phyloP scores from a whole-genome alignment of 2,888 invertebrate genomes.

The Deladenus siricidicola region DNA sequence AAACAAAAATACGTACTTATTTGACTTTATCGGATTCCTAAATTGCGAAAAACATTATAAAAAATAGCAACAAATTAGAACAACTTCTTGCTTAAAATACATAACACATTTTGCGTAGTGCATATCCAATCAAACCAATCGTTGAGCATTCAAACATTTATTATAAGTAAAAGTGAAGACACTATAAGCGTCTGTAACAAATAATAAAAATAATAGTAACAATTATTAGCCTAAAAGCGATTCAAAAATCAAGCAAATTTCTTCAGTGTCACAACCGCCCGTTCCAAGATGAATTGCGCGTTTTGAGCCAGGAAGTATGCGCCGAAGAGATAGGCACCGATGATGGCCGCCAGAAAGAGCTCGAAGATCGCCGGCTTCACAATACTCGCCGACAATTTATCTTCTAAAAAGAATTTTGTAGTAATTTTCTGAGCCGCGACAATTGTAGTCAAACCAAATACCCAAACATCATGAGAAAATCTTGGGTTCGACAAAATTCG shows the following conservation, averaged over 20 bases:
- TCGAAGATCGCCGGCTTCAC: constrained; percentile 97
- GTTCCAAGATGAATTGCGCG: constrained; percentile 17
- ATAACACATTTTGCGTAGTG: no score
- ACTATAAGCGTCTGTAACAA: not conserved
- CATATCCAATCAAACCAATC: no score
- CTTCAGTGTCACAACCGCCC: constrained; percentile 4
- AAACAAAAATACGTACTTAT: no score
- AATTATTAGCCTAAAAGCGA: not conserved
- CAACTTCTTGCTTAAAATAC: no score
- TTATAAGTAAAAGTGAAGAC: no score
- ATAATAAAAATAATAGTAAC: not conserved
- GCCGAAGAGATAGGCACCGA: constrained; percentile 72
- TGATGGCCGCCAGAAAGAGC: constrained; percentile 78
- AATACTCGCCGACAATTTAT: constrained; percentile 77
- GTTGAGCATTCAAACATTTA: no score
- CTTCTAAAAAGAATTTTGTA: constrained; percentile 56
- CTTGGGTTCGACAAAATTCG: not conserved
- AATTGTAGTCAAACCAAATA: no score
- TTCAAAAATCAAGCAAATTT: constrained; percentile 10
- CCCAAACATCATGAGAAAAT: not conserved
- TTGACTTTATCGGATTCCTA: no score
- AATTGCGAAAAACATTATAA: no score
- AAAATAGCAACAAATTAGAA: no score
- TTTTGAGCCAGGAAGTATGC: constrained; percentile 55
- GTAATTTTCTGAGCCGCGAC: no score